Base-by-base conservation (phyloP, 2,888 invertebrate species). In the Tiliacea citrago region DNA sequence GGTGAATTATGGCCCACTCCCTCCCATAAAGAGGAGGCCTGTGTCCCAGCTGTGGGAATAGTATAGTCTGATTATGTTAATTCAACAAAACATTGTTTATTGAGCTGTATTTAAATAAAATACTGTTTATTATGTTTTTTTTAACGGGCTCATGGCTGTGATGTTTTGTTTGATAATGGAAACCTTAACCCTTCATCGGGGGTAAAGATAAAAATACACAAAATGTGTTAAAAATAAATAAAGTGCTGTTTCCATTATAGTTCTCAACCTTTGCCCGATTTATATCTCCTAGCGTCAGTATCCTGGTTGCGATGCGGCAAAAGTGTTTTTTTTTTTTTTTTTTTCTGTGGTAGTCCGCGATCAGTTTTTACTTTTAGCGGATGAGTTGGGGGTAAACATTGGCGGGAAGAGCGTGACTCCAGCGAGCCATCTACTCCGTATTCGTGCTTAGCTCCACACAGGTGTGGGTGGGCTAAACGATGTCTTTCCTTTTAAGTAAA, bases 151-250 rank as follows among this genome's bases (percentile, higher is more conserved):
- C 13, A 13, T 65, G 13, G 21, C 6, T n/a, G 2, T 13, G 29
- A 10, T 29, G 9, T 49, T 65, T 66, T 55, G 12, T 72, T 24
- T 21, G 7, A 47, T 57, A 6, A 24, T 39, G 21, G 3, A 18
- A 75, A 39, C n/a, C 29, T 60, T 75, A 47, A 57, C 57, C 49
- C 57, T 58, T 29, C 21, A 29, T 51, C 35, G 51, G 45, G 18
- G 51, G 51, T 24, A 51, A 51, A 53, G 77, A 77, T 60, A 53
- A 67, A 16, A 45, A 67, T 6, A 51, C 1, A 60, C 10, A 51
- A 67, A 24, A 77, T 53, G 12, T 16, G 6, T 49, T 16, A 21
- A 13, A 42, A 35, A 66, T 42, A 58, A 29, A 42, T 49, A n/a
- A 24, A 21, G 7, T 29, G 13, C 16, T 49, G 18, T n/a, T 42